Base-by-base conservation (phyloP, 2,888 invertebrate genomes). In the Fabriciana adippe region DNA sequence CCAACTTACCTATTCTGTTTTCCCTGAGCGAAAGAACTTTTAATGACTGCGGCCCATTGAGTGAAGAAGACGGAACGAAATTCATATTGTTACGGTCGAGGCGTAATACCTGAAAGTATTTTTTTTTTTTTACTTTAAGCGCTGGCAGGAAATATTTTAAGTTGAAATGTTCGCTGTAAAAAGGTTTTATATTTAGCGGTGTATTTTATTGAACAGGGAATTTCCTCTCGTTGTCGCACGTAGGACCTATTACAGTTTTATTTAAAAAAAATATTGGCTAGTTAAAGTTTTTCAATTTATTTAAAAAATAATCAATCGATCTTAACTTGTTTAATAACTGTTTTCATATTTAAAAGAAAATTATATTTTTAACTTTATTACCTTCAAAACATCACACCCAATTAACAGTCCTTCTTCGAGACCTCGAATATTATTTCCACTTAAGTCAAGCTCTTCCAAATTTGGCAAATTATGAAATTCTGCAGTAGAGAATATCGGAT, bases 401-500 rank as follows among this genome's bases (percentile, higher is more conserved):
- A 97, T 97, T 35, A 98, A 93, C 63, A 98, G 94, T 0, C 97
- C 97, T 79, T 97, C 97, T 80, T 98, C 97, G 64, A 98, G 93
- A 0, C 96, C 96, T 79, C 96, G 94, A 64, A 98, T 95, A 70
- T 94, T 94, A 81, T 98, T 98, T 11, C 95, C 95, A 64, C 96
- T 96, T 55, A 98, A 90, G 82, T 97, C 97, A 67, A 98, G 86
- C 50, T 96, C 87, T 79, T 95, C 94, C 65, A 98, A 89, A 69
- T 95, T 94, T 4, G 94, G 94, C 71, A 98, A 87, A 16, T 96
- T 95, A 75, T 96, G 96, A 71, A 98, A 95, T 85, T 97, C 97
- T 45, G 95, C 95, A 54, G 96, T 96, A 21, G 97, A 97, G 86
- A 98, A 98, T 74, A 98, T 97, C 0, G 98, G 98, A 87, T 97